Evolutionary conservation across 2,113 vertebrate species (phyloP), one percentile per base, ranked within the genome.

Genomic region (Anas platyrhynchos): DNA sequence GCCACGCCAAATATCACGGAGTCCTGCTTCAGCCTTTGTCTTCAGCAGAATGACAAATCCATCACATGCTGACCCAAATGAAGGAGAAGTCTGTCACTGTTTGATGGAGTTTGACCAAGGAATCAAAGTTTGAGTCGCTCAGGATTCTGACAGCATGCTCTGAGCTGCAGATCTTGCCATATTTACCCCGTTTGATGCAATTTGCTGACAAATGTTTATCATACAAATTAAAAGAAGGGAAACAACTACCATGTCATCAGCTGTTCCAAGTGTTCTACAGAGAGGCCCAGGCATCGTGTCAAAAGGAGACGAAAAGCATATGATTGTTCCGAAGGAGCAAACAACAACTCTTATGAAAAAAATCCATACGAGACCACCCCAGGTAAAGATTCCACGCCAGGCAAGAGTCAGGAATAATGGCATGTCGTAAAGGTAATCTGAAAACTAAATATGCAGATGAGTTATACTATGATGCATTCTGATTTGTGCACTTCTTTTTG

Each of bases 121-220:
- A 83, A 23, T 38, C 50, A 72, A 55, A 6, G 34, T 36, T 34
- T 67, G 78, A 82, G 21, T 32, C 32, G 12, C n/a, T 91, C 93
- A 93, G 67, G 91, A 67, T 91, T 95, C 92, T 11, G 93, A 61
- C 69, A 95, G 65, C 68, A 68, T 16, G n/a, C 86, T 96, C 63
- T 79, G 83, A 61, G 91, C 71, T 63, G 94, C 63, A 75, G 95
- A 63, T 38, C 81, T 89, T 26, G 91, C 83, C 48, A 94, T 65
- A 46, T 38, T 95, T 59, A 93, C 88, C 27, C 95, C 91, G 21
- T 98, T 98, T 66, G 98, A 96, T 43, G 72, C 96, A 87, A 98
- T 98, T 91, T 98, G 98, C 94, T 98, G 98, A 92, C 97, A 98
- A 90, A 98, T 98, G 89, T 98, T 98, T 87, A 99, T 97, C 59